Percentiles rank a stretch among this genome's conserved stretches.
phyloP scores from a whole-genome alignment of 2,797 vertebrate genomes.

The Borostomias antarcticus region DNA sequence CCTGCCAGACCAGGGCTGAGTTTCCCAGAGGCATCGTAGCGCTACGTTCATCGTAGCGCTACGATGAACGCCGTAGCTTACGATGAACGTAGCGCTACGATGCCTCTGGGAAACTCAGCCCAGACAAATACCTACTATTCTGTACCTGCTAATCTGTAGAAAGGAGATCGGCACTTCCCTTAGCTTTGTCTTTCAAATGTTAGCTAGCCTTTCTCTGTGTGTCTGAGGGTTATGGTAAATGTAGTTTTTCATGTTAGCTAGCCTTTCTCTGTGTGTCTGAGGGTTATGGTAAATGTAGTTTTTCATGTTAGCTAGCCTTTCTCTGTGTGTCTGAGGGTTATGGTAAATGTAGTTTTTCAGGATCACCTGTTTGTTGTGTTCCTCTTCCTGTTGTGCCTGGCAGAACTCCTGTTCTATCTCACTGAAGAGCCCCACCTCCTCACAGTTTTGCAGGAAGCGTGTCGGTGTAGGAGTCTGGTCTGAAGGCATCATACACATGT shows the following conservation, averaged over 20 bases:
- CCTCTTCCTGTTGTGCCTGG: slow-evolving; percentile 89
- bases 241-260: neutral
- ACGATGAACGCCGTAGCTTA: no score
- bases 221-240: neutral
- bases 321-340: neutral
- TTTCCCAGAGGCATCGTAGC: no score
- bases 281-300: neutral
- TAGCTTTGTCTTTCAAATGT: neutral
- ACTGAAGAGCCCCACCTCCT: slow-evolving; percentile 95
- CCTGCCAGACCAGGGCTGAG: slow-evolving; percentile 24
- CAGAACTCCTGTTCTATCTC: slow-evolving; percentile 96
- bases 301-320: neutral
- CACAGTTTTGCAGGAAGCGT: slow-evolving; percentile 95
- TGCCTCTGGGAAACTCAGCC: no score
- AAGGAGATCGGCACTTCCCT: neutral
- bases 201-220: neutral
- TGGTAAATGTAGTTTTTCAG: neutral
- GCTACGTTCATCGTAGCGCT: no score
- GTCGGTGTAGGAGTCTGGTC: slow-evolving; percentile 98
- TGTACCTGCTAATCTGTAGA: neutral
- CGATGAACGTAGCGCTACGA: no score
- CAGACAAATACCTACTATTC: slow-evolving; percentile 17
- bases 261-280: neutral
- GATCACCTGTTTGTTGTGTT: slow-evolving; percentile 85
- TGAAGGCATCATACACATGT: slow-evolving; percentile 51